Evolutionary conservation across 2,888 invertebrate species (phyloP), one percentile per base, ranked within the genome.

Genomic region (Volucella inanis): DNA sequence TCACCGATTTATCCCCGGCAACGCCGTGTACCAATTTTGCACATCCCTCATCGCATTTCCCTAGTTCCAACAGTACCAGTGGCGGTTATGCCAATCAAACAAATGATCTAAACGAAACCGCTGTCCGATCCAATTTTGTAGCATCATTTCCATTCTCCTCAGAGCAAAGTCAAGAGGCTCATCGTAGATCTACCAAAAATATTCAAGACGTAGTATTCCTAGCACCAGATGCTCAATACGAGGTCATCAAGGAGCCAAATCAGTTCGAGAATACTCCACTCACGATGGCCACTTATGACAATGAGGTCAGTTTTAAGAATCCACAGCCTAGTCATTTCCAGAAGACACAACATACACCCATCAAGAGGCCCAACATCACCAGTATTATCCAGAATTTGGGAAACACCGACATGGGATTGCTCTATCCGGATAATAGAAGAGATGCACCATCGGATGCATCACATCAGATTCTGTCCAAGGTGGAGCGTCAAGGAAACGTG

Each of bases 181-280:
- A 92, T 88, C 90, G 92, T 8, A 89, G 92, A 11, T 91, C 92
- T 31, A 92, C 92, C 0, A 92, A 92, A 87, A 91, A 92, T 64
- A 88, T 91, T 8, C 88, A 88, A 67, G 89, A 89, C 15, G 90
- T 91, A 0, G 82, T 82, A 11, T 94, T 94, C 87, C 89, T 94
- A 49, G 94, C 94, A 0, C 94, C 94, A 0, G 94, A 94, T 87
- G 94, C 94, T 0, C 94, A 95, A 88, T 95, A 95, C 88, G 95
- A 95, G 88, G 89, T 92, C 87, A 91, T 92, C 88, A 90, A 91
- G 78, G 92, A 91, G 81, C 89, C 89, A 14, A 88, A 74, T 71
- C 88, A 88, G 43, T 89, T 87, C 39, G 88, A 88, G 47, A 88
- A 57, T 18, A 87, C 87, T 1, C 88, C 88, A 11, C 79, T 88